Evolutionary conservation across 2,113 vertebrate genomes (phyloP).

Genomic region (Myiagra hebetior): DNA sequence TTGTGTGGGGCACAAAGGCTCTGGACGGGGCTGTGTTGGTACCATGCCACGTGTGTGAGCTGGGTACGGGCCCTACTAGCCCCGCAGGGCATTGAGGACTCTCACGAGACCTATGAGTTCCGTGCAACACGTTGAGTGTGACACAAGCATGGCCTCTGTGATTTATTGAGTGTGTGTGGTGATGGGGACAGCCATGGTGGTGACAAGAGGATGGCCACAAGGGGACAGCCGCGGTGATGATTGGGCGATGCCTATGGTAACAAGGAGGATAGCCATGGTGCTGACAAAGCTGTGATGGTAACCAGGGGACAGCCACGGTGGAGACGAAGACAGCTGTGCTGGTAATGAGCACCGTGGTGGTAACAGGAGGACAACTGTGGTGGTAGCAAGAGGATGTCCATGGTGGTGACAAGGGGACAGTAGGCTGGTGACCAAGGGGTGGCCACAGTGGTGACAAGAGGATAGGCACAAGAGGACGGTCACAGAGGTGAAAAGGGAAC

Average conservation of each 20-base stretch:
- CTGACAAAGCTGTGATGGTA: neutral
- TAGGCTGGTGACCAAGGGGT: neutral
- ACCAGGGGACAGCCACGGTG: neutral
- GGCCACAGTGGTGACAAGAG: neutral
- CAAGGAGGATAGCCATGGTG: neutral
- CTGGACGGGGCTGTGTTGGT: neutral
- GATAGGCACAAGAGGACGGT: neutral
- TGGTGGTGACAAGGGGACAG: neutral
- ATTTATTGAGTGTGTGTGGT: neutral
- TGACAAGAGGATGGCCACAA: neutral
- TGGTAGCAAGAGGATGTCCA: neutral
- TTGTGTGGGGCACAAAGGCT: neutral
- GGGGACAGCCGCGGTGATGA: neutral
- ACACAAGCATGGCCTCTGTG: neutral
- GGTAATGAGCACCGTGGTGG: neutral
- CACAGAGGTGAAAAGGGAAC: neutral
- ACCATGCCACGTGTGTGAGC: neutral
- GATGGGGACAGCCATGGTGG: neutral
- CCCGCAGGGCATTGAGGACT: too few species aligned
- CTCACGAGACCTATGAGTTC: neutral
- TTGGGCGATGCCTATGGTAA: too few species aligned
- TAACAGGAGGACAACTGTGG: neutral
- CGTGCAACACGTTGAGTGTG: neutral
- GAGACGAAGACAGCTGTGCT: neutral
- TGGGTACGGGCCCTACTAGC: too few species aligned